Evolutionary conservation across 2,113 vertebrate species (phyloP).

Genomic region (Motacilla alba): DNA sequence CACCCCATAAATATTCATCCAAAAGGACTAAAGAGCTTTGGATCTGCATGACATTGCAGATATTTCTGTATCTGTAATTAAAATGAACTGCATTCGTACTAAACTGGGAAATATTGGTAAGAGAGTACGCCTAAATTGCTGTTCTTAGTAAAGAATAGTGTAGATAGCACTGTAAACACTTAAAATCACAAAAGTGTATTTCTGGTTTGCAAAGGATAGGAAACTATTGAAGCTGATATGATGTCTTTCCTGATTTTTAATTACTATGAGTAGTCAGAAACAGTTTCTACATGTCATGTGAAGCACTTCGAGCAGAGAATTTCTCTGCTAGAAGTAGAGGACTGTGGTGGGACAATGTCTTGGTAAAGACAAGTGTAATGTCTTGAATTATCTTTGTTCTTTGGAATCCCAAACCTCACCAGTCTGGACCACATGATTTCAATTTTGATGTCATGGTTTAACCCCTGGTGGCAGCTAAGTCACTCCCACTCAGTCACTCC

Average conservation of each 20-base stretch:
- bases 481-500: fast-evolving
- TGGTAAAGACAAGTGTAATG: background rate
- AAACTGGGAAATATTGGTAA: background rate
- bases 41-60: background rate
- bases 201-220: background rate
- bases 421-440: background rate
- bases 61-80: background rate
- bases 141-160: background rate
- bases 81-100: background rate
- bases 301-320: background rate
- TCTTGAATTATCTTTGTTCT: background rate
- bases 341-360: background rate
- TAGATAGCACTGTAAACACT: background rate
- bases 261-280: background rate
- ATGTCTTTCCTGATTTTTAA: background rate
- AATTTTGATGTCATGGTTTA: background rate
- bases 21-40: conserved; percentile 20
- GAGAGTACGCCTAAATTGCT: background rate
- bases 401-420: background rate
- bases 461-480: background rate
- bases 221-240: background rate
- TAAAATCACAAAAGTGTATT: background rate
- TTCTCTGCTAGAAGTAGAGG: background rate
- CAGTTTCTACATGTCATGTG: background rate
- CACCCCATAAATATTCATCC: background rate